Evolutionary conservation across 2,113 vertebrate genomes (phyloP), one percentile per base, ranked within the genome.

Genomic region (Brienomyrus longianalis): DNA sequence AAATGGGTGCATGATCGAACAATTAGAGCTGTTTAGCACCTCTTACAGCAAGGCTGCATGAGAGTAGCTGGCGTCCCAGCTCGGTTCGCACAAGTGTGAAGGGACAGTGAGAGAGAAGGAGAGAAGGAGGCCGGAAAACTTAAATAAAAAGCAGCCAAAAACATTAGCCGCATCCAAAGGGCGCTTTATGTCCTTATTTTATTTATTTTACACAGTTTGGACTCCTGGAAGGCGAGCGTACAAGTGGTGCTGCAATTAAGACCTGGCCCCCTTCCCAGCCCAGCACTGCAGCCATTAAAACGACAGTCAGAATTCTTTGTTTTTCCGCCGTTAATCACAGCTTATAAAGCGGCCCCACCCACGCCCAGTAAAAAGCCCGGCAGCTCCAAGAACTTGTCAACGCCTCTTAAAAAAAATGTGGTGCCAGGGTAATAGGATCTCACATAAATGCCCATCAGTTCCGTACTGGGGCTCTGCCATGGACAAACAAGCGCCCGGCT

Each of bases 191-290:
- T 10, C 27, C 31, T 43, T 7, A 39, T 52, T 39, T 54, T 83
- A 52, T 35, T 56, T 83, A 21, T 51, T n/a, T 54, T 56, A 83
- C 31, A 89, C 19, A 9, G 50, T 43, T 83, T 56, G 70, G 48
- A 13, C 88, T 83, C 50, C 51, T 83, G 31, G 51, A 83, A 87
- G 88, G 91, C 88, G 93, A 80, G 91, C 90, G 43, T 51, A 90
- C 93, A 93, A 93, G 93, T 94, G 94, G 91, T 93, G 92, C 90
- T 89, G 93, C 93, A 94, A 95, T 95, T 95, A 96, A 93, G 94
- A 90, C 89, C 93, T 95, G 94, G 94, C 94, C 92, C 91, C 92
- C 91, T 94, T 96, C 95, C 95, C 94, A 94, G 92, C 91, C 92
- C 92, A 92, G 80, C 94, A 43, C 90, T 90, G 91, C 90, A 91